Conservation (phyloP, 2,888 invertebrate species). For the Xanthia togata region DNA sequence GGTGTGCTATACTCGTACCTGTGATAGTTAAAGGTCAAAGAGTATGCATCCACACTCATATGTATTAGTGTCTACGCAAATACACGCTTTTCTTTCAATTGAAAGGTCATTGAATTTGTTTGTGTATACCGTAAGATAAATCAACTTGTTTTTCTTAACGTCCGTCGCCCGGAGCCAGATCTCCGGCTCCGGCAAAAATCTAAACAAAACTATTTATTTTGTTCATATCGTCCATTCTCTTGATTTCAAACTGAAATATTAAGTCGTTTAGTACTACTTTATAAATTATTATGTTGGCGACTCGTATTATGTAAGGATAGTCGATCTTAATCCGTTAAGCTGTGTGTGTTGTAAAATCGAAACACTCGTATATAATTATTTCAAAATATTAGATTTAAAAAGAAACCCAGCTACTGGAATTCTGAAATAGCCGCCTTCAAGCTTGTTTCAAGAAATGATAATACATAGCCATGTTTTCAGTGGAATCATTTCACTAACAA, state of each 20-base stretch:
- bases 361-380: background rate
- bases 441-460: background rate
- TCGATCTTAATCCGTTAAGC: background rate
- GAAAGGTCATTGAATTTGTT: constrained; percentile 15
- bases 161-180: constrained; percentile 18
- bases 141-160: constrained; percentile 34
- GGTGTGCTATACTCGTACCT: constrained; percentile 5
- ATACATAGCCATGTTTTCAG: background rate
- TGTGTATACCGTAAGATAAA: constrained; percentile 39
- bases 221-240: background rate
- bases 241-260: constrained; percentile 10
- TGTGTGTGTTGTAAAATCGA: background rate
- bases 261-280: constrained; percentile 3
- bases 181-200: constrained; percentile 46
- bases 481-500: too few species aligned
- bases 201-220: constrained; percentile 45
- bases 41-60: constrained; percentile 5
- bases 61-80: background rate
- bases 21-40: constrained; percentile 52
- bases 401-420: background rate
- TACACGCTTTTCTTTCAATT: constrained; percentile 8
- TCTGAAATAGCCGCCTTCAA: background rate
- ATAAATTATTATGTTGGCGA: background rate
- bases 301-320: background rate
- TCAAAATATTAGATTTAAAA: background rate